Evolutionary conservation across 2,113 vertebrate genomes (phyloP), one percentile per base, ranked within the genome.

Genomic region (Dasyprocta punctata): DNA sequence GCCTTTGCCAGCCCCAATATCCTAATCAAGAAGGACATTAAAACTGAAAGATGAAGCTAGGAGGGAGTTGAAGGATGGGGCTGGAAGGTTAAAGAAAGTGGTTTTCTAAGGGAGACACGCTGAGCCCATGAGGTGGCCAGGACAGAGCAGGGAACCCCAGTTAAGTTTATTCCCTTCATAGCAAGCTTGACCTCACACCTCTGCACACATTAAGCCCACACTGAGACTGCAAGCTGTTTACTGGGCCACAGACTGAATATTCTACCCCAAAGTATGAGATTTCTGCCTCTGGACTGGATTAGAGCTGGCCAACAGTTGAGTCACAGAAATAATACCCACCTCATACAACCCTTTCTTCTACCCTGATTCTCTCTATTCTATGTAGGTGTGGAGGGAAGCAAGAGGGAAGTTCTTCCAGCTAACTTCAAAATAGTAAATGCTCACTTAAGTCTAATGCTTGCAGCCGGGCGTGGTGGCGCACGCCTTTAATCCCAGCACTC

Each of bases 1-100:
- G 36, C 99, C 99, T 98, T 99, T 99, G 90, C 99, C 99, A 78
- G 99, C 99, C 61, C 99, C 99, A 14, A 99, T 99, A 95, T 99
- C 99, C 99, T 99, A 93, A 90, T 96, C 28, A 20, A 93, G 47
- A 88, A 61, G 0, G 38, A 98, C 54, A 97, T 85, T 94, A 90
- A 92, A 96, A 97, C 41, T 87, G 56, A 95, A 95, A 96, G 82
- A 88, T 58, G 85, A 95, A 96, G 90, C 54, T 61, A 84, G 30
- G 41, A 92, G 41, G 36, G 63, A 82, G 36, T 49, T 90, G 63
- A 85, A 90, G 54, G 75, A 82, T 19, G 7, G 78, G 63, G 41
- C 58, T 88, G 33, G 41, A 92, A 82, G n/a, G 61, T 65, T 93
- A 93, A 94, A 69, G 81, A 90, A 81, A 84, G 82, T 54, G 54